phyloP scores from a whole-genome alignment of 1,140 invertebrate species.

The Drosophila azteca region DNA sequence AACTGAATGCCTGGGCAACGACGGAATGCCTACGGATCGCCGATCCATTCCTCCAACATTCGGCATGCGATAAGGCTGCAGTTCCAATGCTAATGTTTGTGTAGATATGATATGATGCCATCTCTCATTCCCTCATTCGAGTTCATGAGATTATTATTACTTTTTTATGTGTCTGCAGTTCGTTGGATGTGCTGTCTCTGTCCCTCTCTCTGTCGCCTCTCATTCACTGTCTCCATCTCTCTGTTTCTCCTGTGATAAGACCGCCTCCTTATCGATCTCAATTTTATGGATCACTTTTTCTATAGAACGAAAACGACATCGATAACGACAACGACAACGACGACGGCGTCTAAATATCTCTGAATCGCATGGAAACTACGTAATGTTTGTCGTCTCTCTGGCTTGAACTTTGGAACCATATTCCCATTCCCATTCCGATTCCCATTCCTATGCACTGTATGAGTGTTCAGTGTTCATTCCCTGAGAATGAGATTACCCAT shows the following conservation, averaged over 20 bases:
- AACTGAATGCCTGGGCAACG: slow-evolving; percentile 43
- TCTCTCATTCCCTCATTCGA: not conserved
- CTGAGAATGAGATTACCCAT: slow-evolving; percentile 27
- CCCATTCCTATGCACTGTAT: slow-evolving; percentile 12
- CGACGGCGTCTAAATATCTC: slow-evolving; percentile 69
- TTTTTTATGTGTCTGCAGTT: slow-evolving; percentile 45
- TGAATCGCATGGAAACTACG: slow-evolving; percentile 71
- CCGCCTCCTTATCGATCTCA: slow-evolving; percentile 60
- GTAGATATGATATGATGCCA: slow-evolving; percentile 15
- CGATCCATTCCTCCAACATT: not conserved
- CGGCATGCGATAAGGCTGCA: slow-evolving; percentile 45
- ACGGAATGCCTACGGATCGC: slow-evolving; percentile 3
- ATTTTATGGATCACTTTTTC: slow-evolving; percentile 48
- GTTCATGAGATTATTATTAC: not conserved
- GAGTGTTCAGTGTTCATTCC: slow-evolving; percentile 18
- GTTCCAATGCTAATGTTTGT: slow-evolving; percentile 47
- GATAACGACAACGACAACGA: slow-evolving; percentile 2
- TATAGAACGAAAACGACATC: slow-evolving; percentile 3
- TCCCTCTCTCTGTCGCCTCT: not conserved
- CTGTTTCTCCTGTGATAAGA: slow-evolving; percentile 37
- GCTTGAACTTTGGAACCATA: slow-evolving; percentile 50
- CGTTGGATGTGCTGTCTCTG: slow-evolving; percentile 5
- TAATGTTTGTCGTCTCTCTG: slow-evolving; percentile 41
- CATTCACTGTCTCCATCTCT: not conserved
- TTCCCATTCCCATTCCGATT: not conserved